Percentiles rank a stretch among this genome's conserved stretches.
phyloP scores from a whole-genome alignment of 2,113 vertebrate species.

The Odocoileus virginianus region DNA sequence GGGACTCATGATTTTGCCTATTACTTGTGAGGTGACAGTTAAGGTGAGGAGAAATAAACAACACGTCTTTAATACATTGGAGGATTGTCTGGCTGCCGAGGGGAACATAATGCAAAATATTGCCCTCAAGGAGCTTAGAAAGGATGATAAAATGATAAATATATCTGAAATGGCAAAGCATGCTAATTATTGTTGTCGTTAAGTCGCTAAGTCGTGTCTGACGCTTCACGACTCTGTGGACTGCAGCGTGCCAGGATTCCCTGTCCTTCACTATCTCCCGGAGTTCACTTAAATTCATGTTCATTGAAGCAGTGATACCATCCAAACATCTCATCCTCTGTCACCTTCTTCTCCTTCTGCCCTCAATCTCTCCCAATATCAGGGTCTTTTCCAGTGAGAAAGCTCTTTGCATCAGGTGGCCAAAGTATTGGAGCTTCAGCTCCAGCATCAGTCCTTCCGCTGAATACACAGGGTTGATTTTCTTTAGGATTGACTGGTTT shows the following conservation, averaged over 20 bases:
- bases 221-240: accelerated
- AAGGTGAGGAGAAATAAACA: background rate
- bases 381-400: background rate
- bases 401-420: background rate
- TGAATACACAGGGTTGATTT: background rate
- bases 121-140: background rate
- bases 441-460: background rate
- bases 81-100: background rate
- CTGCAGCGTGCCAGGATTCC: background rate
- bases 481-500: background rate
- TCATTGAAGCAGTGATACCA: background rate
- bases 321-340: background rate
- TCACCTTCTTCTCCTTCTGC: background rate
- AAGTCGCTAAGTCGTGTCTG: background rate
- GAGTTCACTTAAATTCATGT: background rate
- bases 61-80: background rate
- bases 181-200: background rate
- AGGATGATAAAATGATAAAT: background rate
- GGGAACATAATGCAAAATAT: background rate
- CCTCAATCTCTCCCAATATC: background rate
- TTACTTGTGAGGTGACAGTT: background rate
- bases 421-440: background rate
- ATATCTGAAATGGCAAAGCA: background rate
- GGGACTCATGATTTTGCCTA: slow-evolving; percentile 4
- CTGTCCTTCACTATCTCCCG: background rate